phyloP scores from a whole-genome alignment of 2,113 vertebrate genomes.

The Barbus barbus region DNA sequence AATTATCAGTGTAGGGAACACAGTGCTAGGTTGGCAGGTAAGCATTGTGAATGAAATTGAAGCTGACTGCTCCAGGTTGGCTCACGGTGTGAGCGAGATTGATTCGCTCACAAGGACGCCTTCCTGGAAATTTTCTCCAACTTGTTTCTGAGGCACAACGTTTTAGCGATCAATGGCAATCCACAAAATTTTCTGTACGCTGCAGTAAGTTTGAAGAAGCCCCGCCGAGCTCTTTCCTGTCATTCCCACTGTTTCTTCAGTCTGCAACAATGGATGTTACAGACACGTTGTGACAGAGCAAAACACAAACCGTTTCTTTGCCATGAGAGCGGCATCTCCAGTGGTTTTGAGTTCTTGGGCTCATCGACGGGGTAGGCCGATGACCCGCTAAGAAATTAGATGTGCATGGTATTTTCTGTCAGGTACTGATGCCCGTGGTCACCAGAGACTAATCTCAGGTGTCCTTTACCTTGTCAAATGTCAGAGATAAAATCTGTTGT shows the following conservation, averaged over 20 bases:
- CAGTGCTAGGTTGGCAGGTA: slow-evolving; percentile 35
- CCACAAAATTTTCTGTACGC: slow-evolving; percentile 43
- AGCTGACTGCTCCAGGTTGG: slow-evolving; percentile 52
- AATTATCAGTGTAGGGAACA: slow-evolving; percentile 58
- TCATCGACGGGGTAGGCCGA: not conserved
- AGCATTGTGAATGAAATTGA: slow-evolving; percentile 57
- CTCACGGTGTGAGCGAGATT: slow-evolving; percentile 51
- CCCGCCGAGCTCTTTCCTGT: slow-evolving; percentile 25
- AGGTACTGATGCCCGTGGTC: slow-evolving; percentile 15
- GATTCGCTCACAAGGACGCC: slow-evolving; percentile 49
- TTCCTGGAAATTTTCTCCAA: slow-evolving; percentile 45
- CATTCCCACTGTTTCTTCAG: slow-evolving; percentile 21
- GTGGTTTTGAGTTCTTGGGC: not conserved
- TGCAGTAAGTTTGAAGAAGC: slow-evolving; percentile 19
- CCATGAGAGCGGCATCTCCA: slow-evolving; percentile 18
- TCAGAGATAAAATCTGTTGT: slow-evolving; percentile 31
- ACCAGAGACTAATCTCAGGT: slow-evolving; percentile 35
- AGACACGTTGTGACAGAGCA: slow-evolving; percentile 25
- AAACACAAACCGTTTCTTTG: slow-evolving; percentile 25
- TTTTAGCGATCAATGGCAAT: slow-evolving; percentile 55
- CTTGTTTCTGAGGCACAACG: slow-evolving; percentile 43
- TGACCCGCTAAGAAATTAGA: slow-evolving; percentile 14
- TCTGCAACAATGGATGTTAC: not conserved
- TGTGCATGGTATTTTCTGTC: slow-evolving; percentile 18
- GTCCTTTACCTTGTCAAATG: slow-evolving; percentile 39